phyloP scores from a whole-genome alignment of 2,888 invertebrate genomes.

The Mythimna lalbum region DNA sequence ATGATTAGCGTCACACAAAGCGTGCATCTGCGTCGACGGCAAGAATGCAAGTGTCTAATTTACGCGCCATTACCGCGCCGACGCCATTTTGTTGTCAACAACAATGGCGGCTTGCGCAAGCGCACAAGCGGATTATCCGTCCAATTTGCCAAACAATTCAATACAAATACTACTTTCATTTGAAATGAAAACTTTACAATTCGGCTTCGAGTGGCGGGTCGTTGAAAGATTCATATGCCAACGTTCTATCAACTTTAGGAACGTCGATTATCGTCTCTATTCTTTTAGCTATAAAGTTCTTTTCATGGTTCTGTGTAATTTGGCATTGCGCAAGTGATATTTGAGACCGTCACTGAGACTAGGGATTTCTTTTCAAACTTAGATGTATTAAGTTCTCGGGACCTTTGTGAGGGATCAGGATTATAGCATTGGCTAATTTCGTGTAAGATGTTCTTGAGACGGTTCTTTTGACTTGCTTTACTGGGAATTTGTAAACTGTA shows the following conservation, averaged over 20 bases:
- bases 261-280: constrained; percentile 54
- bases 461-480: constrained; percentile 51
- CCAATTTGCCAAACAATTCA: constrained; percentile 81
- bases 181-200: constrained; percentile 75
- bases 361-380: constrained; percentile 60
- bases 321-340: constrained; percentile 64
- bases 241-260: constrained; percentile 8
- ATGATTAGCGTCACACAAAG: constrained; percentile 53
- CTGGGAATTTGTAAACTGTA: constrained; percentile 48
- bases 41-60: constrained; percentile 70
- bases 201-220: constrained; percentile 77
- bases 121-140: constrained; percentile 79
- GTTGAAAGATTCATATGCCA: constrained; percentile 63
- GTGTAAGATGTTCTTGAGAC: constrained; percentile 57
- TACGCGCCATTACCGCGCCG: constrained; percentile 69
- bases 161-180: constrained; percentile 68
- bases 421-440: constrained; percentile 70
- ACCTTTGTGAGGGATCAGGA: constrained; percentile 66
- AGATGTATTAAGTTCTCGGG: constrained; percentile 69
- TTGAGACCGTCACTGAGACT: constrained; percentile 77
- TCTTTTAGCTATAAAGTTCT: constrained; percentile 34
- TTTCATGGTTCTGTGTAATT: constrained; percentile 11
- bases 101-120: constrained; percentile 75
- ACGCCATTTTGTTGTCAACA: constrained; percentile 72
- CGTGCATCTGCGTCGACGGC: constrained; percentile 46